Base-by-base conservation (phyloP, 2,888 invertebrate species). In the Galerucella calmariensis region DNA sequence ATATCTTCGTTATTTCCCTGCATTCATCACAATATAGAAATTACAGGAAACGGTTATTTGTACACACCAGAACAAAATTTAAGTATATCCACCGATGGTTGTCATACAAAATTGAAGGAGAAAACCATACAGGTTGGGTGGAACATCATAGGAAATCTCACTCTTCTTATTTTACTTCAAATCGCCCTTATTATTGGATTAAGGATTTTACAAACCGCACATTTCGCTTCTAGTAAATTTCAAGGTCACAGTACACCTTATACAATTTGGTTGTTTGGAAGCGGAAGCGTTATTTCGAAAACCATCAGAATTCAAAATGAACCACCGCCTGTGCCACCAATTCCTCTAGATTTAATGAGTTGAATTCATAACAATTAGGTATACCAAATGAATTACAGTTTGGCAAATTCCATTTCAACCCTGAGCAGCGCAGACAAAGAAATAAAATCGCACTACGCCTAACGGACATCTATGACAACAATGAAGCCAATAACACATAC, bases 1-100 rank as follows among this genome's bases (percentile, higher is more conserved):
- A 89, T 90, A 81, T 87, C 88, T 53, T 88, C 88, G 0, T 84
- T 88, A 46, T 89, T 87, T 80, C 91, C 91, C 1, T 92, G 92
- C 81, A 89, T 92, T 59, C 92, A 92, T 79, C 90, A 91, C 75
- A 88, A 90, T 11, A 85, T 92, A 59, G 89, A 90, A 62, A 86
- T 88, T 76, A 84, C 85, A n/a, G 89, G 90, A n/a, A 84, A 83
- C 10, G 88, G 89, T 41, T 92, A 91, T 81, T 88, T 90, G 73
- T 91, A 91, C 80, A 84, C 90, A 62, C 90, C 90, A 5, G 83
- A 85, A 74, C 81, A 82, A 12, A 87, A 87, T 79, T 81, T 88
- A 44, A 87, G 86, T 70, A 81, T 88, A 62, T 86, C 86, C 5
- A 84, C 83, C 2, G 79, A 80, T 3, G 88, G 88, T 2, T 88